Conservation (phyloP, 2,888 invertebrate species). For the Amphipoea lucens region DNA sequence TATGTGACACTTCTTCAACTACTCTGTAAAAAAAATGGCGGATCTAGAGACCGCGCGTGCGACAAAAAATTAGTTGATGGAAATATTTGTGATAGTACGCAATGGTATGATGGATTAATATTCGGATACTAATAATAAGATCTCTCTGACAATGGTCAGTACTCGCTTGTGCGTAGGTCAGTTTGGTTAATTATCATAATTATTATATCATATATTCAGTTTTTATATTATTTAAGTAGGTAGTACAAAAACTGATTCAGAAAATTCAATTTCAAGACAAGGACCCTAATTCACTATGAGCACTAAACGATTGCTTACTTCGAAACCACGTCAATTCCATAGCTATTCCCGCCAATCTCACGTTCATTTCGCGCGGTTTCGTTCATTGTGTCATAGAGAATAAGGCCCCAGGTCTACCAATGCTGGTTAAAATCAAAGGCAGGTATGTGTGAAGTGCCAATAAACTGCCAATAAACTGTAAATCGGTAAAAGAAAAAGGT, state of each 20-base stretch:
- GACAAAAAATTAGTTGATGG: slow-evolving; percentile 35
- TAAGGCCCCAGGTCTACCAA: too few relatives aligned
- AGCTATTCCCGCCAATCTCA: too few relatives aligned
- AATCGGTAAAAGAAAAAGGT: neutral
- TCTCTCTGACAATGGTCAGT: slow-evolving; percentile 13
- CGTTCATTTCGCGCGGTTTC: too few relatives aligned
- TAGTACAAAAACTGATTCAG: too few relatives aligned
- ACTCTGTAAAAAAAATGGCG: slow-evolving; percentile 24
- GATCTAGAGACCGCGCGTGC: neutral
- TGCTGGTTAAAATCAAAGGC: neutral
- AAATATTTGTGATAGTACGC: slow-evolving; percentile 24
- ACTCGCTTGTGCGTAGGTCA: slow-evolving; percentile 12
- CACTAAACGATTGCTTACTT: too few relatives aligned
- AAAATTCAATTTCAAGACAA: too few relatives aligned
- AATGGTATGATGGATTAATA: slow-evolving; percentile 36
- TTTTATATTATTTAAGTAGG: too few relatives aligned
- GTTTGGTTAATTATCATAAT: slow-evolving; percentile 10
- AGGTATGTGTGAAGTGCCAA: neutral
- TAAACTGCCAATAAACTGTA: neutral
- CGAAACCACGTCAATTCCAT: too few relatives aligned
- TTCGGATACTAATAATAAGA: neutral
- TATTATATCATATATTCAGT: neutral
- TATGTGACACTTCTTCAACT: slow-evolving; percentile 34
- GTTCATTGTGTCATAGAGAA: too few relatives aligned
- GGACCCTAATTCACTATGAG: too few relatives aligned